Evolutionary conservation across 2,888 invertebrate species (phyloP).

Genomic region (Heteropelma amictum): DNA sequence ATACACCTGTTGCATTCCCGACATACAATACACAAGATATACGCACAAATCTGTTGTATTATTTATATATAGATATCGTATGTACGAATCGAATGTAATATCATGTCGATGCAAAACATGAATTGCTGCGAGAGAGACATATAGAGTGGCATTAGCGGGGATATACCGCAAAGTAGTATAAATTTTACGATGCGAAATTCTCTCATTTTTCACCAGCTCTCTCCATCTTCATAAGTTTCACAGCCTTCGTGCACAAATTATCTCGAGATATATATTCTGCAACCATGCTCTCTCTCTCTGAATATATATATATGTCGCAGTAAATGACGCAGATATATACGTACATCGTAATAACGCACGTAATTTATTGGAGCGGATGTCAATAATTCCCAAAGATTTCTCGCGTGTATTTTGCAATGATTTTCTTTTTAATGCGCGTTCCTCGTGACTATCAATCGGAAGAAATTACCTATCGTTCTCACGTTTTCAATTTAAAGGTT

Average conservation of each 20-base stretch:
- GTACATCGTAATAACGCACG: constrained; percentile 4
- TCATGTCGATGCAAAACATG: neutral
- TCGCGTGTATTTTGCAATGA: neutral
- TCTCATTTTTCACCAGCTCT: constrained; percentile 30
- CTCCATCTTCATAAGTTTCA: neutral
- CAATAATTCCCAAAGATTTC: constrained; percentile 32
- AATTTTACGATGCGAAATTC: constrained; percentile 51
- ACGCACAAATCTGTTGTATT: neutral
- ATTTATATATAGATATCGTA: neutral
- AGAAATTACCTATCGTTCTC: too few relatives aligned
- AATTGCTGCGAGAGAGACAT: constrained; percentile 2
- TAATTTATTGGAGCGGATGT: constrained; percentile 29
- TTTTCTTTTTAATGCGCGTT: neutral
- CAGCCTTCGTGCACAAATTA: constrained; percentile 25
- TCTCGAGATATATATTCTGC: constrained; percentile 16
- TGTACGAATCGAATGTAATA: neutral
- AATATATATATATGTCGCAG: neutral
- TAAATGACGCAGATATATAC: neutral
- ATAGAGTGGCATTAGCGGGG: too few relatives aligned
- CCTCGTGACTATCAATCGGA: neutral
- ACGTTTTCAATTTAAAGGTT: too few relatives aligned
- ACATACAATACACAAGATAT: constrained; percentile 29
- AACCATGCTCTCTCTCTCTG: neutral
- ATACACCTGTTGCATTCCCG: constrained; percentile 23
- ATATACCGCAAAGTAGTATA: constrained; percentile 25